Evolutionary conservation across 2,113 vertebrate species (phyloP).

Genomic region (Gopherus flavomarginatus): DNA sequence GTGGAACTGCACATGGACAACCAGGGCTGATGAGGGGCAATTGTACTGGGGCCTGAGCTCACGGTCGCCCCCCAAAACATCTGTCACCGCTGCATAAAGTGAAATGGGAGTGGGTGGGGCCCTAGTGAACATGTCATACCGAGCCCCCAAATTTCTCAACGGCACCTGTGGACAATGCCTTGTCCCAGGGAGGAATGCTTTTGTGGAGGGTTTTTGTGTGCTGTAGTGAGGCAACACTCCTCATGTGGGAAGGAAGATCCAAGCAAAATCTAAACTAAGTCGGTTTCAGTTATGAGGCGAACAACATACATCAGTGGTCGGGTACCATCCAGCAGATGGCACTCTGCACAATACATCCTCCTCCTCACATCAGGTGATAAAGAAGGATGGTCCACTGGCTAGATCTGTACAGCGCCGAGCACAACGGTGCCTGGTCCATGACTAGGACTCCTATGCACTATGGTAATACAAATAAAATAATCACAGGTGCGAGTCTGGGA

Average conservation of each 20-base stretch:
- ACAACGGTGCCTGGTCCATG: not conserved
- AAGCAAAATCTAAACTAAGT: not conserved
- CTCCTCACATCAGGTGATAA: not conserved
- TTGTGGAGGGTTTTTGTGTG: not conserved
- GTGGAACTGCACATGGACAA: not conserved
- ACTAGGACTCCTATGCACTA: not conserved
- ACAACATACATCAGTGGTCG: too few species aligned
- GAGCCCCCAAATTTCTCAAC: not conserved
- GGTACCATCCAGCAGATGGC: not conserved
- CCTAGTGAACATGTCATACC: not conserved
- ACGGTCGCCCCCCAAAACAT: not conserved
- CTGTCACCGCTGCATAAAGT: not conserved
- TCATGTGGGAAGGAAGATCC: not conserved
- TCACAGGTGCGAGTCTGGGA: not conserved
- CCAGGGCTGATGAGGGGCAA: not conserved
- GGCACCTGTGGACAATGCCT: not conserved
- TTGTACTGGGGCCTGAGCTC: not conserved
- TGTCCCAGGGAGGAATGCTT: not conserved
- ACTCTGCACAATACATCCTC: fast-evolving
- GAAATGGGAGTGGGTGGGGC: not conserved
- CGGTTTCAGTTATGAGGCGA: not conserved
- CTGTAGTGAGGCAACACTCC: not conserved
- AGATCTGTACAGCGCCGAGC: not conserved
- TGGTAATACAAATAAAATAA: not conserved
- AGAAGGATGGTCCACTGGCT: not conserved